Evolutionary conservation across 2,113 vertebrate species (phyloP).

Genomic region (Uropsilus gracilis): DNA sequence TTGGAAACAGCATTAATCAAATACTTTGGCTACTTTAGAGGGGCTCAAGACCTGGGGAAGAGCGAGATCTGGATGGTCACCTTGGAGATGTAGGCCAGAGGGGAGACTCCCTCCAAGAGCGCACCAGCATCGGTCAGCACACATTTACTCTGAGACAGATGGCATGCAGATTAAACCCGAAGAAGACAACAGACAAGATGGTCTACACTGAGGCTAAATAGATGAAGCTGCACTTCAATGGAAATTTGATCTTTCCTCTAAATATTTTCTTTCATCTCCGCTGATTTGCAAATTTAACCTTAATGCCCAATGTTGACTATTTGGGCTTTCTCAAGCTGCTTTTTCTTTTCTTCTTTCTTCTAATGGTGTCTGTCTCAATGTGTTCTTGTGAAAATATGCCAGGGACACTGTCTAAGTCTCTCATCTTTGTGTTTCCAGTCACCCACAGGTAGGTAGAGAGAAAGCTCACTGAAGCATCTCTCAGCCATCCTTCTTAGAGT

Average conservation of each 20-base stretch:
- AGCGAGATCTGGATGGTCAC: background rate
- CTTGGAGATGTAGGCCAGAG: background rate
- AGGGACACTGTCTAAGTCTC: background rate
- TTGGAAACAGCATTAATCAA: slow-evolving; percentile 16
- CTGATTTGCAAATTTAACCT: background rate
- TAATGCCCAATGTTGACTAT: background rate
- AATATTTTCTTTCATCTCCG: background rate
- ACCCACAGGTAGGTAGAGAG: background rate
- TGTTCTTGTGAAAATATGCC: background rate
- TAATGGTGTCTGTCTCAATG: background rate
- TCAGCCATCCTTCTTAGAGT: background rate
- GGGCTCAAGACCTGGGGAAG: background rate
- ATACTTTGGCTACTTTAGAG: background rate
- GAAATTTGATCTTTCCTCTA: background rate
- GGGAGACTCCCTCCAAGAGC: background rate
- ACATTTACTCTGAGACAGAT: background rate
- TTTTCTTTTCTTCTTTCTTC: background rate
- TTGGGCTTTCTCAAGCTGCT: background rate
- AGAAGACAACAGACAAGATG: background rate
- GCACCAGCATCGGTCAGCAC: background rate
- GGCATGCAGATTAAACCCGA: background rate
- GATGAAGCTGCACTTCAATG: background rate
- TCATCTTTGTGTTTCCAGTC: background rate
- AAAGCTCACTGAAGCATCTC: background rate
- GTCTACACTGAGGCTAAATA: background rate